These are phyloP conservation scores for Mimumesa dahlbomi DNA, from an alignment of 2,888 invertebrate genomes.

Conservation along the genomic window DNA sequence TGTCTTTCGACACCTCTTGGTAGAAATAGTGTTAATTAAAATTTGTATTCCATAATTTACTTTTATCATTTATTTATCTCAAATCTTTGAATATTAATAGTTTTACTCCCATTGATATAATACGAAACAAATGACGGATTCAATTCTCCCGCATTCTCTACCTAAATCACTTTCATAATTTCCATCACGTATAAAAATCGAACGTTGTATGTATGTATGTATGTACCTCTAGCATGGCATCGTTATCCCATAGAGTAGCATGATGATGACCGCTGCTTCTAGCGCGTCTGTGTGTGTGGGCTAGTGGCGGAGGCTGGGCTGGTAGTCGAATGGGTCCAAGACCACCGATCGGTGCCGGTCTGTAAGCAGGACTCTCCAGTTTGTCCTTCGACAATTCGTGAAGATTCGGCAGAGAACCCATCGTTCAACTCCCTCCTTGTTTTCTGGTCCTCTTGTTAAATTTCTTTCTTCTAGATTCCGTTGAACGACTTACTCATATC, in stretches of 20 bases:
- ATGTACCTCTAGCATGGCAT: conserved; percentile 78
- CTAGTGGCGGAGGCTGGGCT: conserved; percentile 73
- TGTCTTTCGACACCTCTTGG: no score
- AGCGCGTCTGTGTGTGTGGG: conserved; percentile 74
- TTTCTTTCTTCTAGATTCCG: conserved; percentile 4
- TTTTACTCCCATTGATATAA: no score
- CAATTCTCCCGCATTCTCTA: no score
- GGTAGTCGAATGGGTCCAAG: conserved; percentile 73
- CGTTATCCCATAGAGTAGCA: conserved; percentile 74
- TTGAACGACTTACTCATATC: conserved; percentile 5
- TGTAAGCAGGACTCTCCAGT: conserved; percentile 72
- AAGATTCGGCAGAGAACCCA: conserved; percentile 86
- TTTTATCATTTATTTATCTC: no score
- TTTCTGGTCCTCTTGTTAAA: conserved; percentile 24
- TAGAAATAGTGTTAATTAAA: no score
- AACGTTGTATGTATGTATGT: no score
- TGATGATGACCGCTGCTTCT: conserved; percentile 77
- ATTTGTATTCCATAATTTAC: no score
- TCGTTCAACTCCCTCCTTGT: conserved; percentile 68
- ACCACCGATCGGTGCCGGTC: conserved; percentile 72
- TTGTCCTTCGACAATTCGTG: conserved; percentile 83
- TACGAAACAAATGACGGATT: no score
- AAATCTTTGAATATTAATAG: no score
- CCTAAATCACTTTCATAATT: no score
- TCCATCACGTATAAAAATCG: no score